phyloP scores from a whole-genome alignment of 2,113 vertebrate genomes.

The Gymnarchus niloticus region DNA sequence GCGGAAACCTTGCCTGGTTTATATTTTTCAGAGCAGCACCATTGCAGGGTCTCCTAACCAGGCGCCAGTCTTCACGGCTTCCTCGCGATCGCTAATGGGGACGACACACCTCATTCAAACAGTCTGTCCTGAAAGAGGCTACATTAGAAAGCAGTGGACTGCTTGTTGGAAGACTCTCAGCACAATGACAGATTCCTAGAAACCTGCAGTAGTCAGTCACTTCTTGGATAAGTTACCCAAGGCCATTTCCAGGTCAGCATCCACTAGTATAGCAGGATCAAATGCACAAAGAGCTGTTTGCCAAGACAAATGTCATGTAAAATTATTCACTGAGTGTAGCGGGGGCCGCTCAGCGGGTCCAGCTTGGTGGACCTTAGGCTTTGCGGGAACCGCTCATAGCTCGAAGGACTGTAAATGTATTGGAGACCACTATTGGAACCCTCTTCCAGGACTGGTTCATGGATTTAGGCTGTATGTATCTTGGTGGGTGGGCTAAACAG shows the following conservation, averaged over 20 bases:
- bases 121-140: conserved; percentile 44
- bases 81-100: conserved; percentile 62
- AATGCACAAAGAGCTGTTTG: background rate
- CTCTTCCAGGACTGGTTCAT: no score
- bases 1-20: conserved; percentile 58
- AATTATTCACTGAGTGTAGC: background rate
- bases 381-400: no score
- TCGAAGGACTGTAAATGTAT: no score
- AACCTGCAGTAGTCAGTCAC: background rate
- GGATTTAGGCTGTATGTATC: no score
- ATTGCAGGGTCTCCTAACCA: conserved; percentile 47
- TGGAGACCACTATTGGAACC: no score
- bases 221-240: background rate
- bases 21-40: conserved; percentile 68
- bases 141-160: conserved; percentile 19
- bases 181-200: background rate
- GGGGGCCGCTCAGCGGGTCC: no score
- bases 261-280: background rate
- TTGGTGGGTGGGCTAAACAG: no score
- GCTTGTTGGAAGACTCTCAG: background rate
- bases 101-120: conserved; percentile 52
- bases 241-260: background rate
- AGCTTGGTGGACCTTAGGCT: no score
- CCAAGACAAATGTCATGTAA: background rate
- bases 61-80: conserved; percentile 58